Evolutionary conservation across 2,888 invertebrate species (phyloP).

Genomic region (Pristionchus exspectatus): DNA sequence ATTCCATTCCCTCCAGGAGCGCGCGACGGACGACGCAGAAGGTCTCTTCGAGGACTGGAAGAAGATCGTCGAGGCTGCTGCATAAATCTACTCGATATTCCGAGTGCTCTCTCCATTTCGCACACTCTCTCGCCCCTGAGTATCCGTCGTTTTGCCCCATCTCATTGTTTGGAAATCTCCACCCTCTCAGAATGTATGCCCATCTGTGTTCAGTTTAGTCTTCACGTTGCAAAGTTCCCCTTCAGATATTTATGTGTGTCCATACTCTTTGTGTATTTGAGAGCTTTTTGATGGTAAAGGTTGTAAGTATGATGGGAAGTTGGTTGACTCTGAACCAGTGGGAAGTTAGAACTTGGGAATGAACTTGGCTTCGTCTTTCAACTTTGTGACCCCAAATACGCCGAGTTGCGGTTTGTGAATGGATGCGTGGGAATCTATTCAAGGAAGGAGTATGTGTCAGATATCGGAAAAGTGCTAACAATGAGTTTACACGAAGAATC

Average conservation of each 20-base stretch:
- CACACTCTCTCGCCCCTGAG: constrained; percentile 26
- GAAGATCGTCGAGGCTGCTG: constrained; percentile 39
- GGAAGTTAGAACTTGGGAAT: no score
- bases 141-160: background rate
- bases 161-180: constrained; percentile 37
- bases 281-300: constrained; percentile 37
- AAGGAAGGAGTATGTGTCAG: background rate
- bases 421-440: background rate
- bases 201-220: constrained; percentile 36
- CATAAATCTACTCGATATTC: background rate
- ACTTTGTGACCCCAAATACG: background rate
- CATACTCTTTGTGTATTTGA: background rate
- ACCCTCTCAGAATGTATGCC: background rate
- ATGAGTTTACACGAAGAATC: background rate
- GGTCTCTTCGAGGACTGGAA: constrained; percentile 54
- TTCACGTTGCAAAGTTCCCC: background rate
- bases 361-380: background rate
- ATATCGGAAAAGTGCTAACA: background rate
- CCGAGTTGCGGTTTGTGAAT: background rate
- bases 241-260: constrained; percentile 37
- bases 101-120: background rate
- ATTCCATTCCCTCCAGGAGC: constrained; percentile 40
- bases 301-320: constrained; percentile 1
- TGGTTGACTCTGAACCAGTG: background rate
- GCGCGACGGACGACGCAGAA: constrained; percentile 17